phyloP scores from a whole-genome alignment of 2,888 invertebrate genomes.

The Argyresthia albistria region DNA sequence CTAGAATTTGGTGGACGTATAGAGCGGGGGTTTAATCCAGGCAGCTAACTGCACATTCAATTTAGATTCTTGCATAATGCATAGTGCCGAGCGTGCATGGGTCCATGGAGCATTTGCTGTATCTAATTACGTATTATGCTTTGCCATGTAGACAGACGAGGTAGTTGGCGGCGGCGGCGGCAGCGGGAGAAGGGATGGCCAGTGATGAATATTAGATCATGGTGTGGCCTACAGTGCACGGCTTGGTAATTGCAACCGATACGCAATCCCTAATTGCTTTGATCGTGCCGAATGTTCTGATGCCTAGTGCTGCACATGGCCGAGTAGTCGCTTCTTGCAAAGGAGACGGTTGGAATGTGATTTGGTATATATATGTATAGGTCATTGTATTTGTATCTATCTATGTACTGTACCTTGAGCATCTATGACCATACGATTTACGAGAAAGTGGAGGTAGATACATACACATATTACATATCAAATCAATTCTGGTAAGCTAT shows the following conservation, averaged over 20 bases:
- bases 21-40: slow-evolving; percentile 32
- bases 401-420: no score
- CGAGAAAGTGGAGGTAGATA: no score
- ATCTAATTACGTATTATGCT: slow-evolving; percentile 69
- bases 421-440: no score
- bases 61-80: slow-evolving; percentile 18
- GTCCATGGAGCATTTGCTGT: slow-evolving; percentile 23
- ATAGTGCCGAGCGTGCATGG: slow-evolving; percentile 11
- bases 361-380: not conserved
- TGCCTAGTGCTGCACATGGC: no score
- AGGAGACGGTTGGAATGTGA: not conserved
- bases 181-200: slow-evolving; percentile 18
- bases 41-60: slow-evolving; percentile 26
- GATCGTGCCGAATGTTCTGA: slow-evolving; percentile 3
- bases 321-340: no score
- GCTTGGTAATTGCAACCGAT: slow-evolving; percentile 41
- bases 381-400: no score
- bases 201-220: slow-evolving; percentile 62
- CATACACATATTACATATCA: no score
- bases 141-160: slow-evolving; percentile 35
- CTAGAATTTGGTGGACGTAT: slow-evolving; percentile 8
- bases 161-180: slow-evolving; percentile 28
- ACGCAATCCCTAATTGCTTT: slow-evolving; percentile 32
- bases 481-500: no score
- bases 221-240: slow-evolving; percentile 30